A percentile compares a stretch with the other conserved stretches of the same genome.
Evolutionary conservation across 1,140 invertebrate genomes (phyloP).

Genomic region (Helicorthomorpha holstii): DNA sequence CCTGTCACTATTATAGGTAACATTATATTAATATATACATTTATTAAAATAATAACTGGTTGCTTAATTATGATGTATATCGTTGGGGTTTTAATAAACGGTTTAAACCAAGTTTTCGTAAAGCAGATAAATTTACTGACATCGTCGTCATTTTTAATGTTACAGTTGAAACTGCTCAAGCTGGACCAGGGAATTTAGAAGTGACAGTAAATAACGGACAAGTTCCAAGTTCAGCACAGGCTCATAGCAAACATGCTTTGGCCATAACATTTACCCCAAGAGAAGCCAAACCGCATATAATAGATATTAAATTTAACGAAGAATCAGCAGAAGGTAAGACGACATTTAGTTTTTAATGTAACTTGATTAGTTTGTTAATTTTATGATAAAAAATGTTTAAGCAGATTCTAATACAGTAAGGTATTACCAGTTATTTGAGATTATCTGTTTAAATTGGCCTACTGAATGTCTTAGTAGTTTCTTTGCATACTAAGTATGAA

Average conservation of each 20-base stretch:
- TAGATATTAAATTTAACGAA: conserved; percentile 87
- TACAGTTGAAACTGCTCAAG: conserved; percentile 87
- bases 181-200: conserved; percentile 89
- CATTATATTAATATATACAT: too few species aligned
- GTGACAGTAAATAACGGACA: conserved; percentile 91
- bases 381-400: too few species aligned
- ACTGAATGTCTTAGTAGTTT: too few species aligned
- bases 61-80: neutral
- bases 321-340: conserved; percentile 72
- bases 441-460: too few species aligned
- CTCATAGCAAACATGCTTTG: conserved; percentile 85
- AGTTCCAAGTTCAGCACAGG: conserved; percentile 85
- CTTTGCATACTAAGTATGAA: too few species aligned
- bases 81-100: conserved; percentile 7
- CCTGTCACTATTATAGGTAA: conserved; percentile 86
- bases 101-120: too few species aligned
- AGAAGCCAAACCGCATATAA: conserved; percentile 71
- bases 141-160: neutral
- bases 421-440: too few species aligned
- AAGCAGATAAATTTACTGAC: too few species aligned
- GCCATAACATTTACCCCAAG: conserved; percentile 92
- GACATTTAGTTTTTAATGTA: too few species aligned
- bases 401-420: too few species aligned
- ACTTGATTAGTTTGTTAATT: too few species aligned
- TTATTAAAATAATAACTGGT: neutral